phyloP scores from a whole-genome alignment of 2,113 vertebrate species.

The Neogale vison region DNA sequence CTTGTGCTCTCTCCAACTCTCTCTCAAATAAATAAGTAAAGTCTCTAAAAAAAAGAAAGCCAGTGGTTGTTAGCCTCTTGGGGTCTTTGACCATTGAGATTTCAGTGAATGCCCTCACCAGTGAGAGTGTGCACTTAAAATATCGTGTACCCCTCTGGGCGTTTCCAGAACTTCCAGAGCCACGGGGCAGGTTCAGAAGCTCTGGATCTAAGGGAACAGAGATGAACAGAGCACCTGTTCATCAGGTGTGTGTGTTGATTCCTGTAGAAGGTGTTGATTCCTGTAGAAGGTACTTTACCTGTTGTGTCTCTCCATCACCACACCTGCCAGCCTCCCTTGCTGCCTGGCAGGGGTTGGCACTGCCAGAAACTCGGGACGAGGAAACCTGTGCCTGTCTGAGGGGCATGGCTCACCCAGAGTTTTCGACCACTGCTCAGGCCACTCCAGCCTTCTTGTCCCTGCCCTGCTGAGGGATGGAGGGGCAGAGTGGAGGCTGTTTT shows the following conservation, averaged over 20 bases:
- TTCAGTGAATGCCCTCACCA: not conserved
- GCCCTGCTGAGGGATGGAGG: not conserved
- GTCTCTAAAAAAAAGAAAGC: not conserved
- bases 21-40: too few species aligned
- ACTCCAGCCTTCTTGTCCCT: not conserved
- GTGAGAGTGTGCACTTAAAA: not conserved
- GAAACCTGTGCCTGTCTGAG: not conserved
- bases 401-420: not conserved
- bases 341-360: not conserved
- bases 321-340: not conserved
- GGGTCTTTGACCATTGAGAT: not conserved
- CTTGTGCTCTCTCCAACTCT: too few species aligned
- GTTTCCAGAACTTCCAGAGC: not conserved
- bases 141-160: not conserved
- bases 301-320: not conserved
- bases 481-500: not conserved
- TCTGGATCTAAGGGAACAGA: not conserved
- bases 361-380: not conserved
- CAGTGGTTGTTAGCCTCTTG: not conserved
- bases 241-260: too few species aligned
- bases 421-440: not conserved
- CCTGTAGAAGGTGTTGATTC: not conserved
- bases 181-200: not conserved
- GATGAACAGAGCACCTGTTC: not conserved
- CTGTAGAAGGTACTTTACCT: not conserved